These are phyloP conservation scores for Microctonus aethiopoides DNA, from an alignment of 2,888 invertebrate species.

Conservation along the genomic window DNA sequence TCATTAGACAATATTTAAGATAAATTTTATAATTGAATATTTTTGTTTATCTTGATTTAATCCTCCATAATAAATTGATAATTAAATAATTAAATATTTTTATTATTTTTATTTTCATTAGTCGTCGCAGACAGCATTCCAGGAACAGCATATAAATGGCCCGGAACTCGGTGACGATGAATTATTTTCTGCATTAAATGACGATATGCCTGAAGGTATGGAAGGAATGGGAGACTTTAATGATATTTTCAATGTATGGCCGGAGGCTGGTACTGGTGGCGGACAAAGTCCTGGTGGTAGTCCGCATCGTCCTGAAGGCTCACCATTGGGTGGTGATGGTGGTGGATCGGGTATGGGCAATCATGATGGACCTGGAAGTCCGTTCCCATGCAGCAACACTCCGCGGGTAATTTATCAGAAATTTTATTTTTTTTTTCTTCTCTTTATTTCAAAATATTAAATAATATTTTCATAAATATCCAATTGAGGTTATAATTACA, in stretches of 20 bases:
- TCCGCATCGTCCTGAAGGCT: slow-evolving; percentile 67
- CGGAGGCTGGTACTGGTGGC: slow-evolving; percentile 70
- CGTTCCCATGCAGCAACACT: slow-evolving; percentile 69
- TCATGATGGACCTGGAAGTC: slow-evolving; percentile 68
- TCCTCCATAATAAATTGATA: background rate
- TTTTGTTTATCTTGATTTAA: background rate
- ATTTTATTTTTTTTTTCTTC: background rate
- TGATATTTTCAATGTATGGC: slow-evolving; percentile 82
- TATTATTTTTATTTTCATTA: slow-evolving; percentile 50
- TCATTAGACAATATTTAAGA: too few species aligned
- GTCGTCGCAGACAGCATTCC: slow-evolving; percentile 80
- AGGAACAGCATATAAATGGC: slow-evolving; percentile 75
- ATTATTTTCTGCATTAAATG: slow-evolving; percentile 74
- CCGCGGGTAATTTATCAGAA: slow-evolving; percentile 65
- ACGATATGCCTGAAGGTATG: slow-evolving; percentile 75
- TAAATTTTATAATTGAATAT: too few species aligned
- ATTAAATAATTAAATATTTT: background rate
- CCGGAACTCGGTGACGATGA: slow-evolving; percentile 77
- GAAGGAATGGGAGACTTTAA: slow-evolving; percentile 80
- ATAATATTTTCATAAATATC: background rate
- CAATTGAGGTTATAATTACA: background rate
- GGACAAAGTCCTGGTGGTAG: slow-evolving; percentile 73
- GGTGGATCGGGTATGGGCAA: slow-evolving; percentile 65
- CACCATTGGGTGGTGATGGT: slow-evolving; percentile 63
- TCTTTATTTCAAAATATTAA: background rate